Base-by-base conservation (phyloP, 2,888 invertebrate species). In the Mythimna albipuncta region DNA sequence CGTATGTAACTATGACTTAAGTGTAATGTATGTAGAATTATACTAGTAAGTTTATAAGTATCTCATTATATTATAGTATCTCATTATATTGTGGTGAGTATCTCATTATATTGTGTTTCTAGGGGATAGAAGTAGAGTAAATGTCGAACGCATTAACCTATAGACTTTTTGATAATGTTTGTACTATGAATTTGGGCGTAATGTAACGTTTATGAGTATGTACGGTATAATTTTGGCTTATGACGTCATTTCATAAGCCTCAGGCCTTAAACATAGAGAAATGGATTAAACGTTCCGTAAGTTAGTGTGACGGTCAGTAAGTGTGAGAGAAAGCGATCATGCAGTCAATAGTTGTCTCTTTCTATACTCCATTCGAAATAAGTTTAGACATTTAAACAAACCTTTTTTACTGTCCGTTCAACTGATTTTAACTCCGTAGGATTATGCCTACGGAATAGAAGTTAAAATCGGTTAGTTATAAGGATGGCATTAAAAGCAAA, bases 21-120 rank as follows among this genome's bases (percentile, higher is more conserved):
- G 38, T 6, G n/a, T 61, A 59, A 32, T 69, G 73, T 69, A 47
- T 47, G 47, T 47, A 67, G 74, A 80, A n/a, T n/a, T n/a, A n/a
- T n/a, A n/a, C n/a, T n/a, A n/a, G n/a, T n/a, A n/a, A n/a, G n/a
- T n/a, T n/a, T n/a, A n/a, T n/a, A n/a, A n/a, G n/a, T 82, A 78
- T 79, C 50, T 62, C 41, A 67, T 38, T 65, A 62, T 68, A 50
- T 71, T 72, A n/a, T n/a, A n/a, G n/a, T 82, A 78, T 79, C 50
- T 62, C 41, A 67, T 38, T 65, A 62, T 68, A 50, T 71, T 72
- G 59, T 58, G 44, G n/a, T n/a, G n/a, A n/a, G n/a, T 82, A 78
- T 79, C 50, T 62, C 41, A 67, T 38, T 65, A 62, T 68, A 50
- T 71, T 72, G 59, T 58, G 44, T 66, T 62, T 57, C 9, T 64